phyloP scores from a whole-genome alignment of 2,888 invertebrate species.

The Dicyrtoma fusca region DNA sequence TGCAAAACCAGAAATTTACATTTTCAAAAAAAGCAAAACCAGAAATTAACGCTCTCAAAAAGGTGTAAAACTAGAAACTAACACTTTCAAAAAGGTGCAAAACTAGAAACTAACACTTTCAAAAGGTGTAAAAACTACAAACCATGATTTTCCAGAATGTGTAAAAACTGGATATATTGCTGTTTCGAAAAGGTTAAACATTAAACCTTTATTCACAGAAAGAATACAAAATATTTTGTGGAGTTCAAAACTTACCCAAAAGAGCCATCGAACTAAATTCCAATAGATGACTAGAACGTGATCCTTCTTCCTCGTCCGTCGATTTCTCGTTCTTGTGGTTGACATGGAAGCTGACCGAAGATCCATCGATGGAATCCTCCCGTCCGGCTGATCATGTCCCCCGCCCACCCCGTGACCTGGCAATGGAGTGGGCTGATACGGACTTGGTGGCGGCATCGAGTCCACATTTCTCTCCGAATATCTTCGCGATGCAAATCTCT shows the following conservation, averaged over 20 bases:
- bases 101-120: too few relatives aligned
- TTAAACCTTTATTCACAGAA: neutral
- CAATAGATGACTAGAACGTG: slow-evolving; percentile 57
- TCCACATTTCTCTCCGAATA: slow-evolving; percentile 56
- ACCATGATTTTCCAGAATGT: too few relatives aligned
- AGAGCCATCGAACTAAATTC: slow-evolving; percentile 56
- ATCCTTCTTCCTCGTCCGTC: slow-evolving; percentile 56
- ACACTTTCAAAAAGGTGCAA: too few relatives aligned
- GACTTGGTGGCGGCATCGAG: slow-evolving; percentile 56
- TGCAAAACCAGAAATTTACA: too few relatives aligned
- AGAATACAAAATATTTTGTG: neutral
- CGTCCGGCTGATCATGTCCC: slow-evolving; percentile 49
- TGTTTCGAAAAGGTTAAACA: too few relatives aligned
- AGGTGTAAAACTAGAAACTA: too few relatives aligned
- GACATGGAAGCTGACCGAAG: slow-evolving; percentile 41
- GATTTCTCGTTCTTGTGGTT: slow-evolving; percentile 38
- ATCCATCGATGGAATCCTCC: slow-evolving; percentile 48
- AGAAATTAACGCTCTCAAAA: too few relatives aligned
- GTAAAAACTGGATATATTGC: too few relatives aligned
- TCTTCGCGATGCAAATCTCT: slow-evolving; percentile 53
- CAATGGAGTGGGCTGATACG: slow-evolving; percentile 46
- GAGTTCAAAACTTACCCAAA: slow-evolving; percentile 55
- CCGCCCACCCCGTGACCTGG: slow-evolving; percentile 44
- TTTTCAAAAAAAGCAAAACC: too few relatives aligned
- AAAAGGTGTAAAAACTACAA: too few relatives aligned